Percentiles rank a stretch among this genome's conserved stretches.
These are phyloP conservation scores for Andrena bicolor DNA, from an alignment of 2,888 invertebrate genomes.

Conservation along the genomic window DNA sequence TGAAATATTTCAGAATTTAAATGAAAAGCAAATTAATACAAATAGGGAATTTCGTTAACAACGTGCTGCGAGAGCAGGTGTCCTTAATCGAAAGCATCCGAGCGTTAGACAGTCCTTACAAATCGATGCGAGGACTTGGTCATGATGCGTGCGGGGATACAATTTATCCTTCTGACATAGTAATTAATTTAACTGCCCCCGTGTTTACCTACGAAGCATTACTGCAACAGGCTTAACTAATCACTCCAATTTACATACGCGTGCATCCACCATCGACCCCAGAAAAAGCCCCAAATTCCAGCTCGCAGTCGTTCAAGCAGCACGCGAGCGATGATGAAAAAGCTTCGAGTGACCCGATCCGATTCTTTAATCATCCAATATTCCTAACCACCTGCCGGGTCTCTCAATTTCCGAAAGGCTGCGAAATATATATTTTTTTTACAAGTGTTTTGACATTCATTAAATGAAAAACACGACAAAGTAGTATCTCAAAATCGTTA, in stretches of 20 bases:
- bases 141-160: constrained; percentile 22
- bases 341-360: too few relatives aligned
- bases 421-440: too few relatives aligned
- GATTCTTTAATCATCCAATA: too few relatives aligned
- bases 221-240: not conserved
- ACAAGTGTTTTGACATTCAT: too few relatives aligned
- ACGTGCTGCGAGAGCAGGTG: constrained; percentile 22
- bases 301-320: too few relatives aligned
- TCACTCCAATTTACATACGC: not conserved
- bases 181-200: constrained; percentile 27
- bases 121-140: constrained; percentile 26
- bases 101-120: constrained; percentile 4
- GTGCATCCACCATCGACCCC: too few relatives aligned
- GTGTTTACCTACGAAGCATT: not conserved
- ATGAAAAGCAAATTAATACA: not conserved
- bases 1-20: not conserved
- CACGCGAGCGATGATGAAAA: too few relatives aligned
- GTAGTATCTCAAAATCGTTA: too few relatives aligned
- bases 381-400: not conserved
- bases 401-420: not conserved
- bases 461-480: too few relatives aligned
- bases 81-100: constrained; percentile 1
- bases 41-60: constrained; percentile 17
- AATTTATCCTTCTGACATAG: constrained; percentile 26
- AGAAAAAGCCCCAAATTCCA: too few relatives aligned